Percentiles rank a stretch among this genome's conserved stretches.
Evolutionary conservation across 2,797 vertebrate genomes (phyloP).

Genomic region (Erethizon dorsatum): DNA sequence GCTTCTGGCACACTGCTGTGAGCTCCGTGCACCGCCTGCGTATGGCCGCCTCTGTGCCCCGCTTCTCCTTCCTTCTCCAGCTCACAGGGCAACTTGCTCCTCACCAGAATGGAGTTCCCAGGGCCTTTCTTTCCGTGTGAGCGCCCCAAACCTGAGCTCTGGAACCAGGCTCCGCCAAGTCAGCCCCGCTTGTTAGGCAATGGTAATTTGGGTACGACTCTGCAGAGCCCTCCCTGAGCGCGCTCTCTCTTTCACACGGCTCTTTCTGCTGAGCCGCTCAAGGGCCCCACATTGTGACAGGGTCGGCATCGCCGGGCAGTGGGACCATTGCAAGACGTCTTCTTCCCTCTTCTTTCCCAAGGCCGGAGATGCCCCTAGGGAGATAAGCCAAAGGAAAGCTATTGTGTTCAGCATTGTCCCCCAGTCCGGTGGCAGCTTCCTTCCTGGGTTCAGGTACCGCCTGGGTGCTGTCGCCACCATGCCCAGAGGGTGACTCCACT

Average conservation of each 20-base stretch:
- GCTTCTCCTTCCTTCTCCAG: neutral
- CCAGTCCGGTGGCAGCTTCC: neutral
- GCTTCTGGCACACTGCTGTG: neutral
- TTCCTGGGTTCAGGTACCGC: neutral
- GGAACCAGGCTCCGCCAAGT: neutral
- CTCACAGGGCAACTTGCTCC: too few relatives aligned
- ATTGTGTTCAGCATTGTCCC: neutral
- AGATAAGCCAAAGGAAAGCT: neutral
- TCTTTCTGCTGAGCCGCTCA: neutral
- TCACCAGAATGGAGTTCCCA: neutral
- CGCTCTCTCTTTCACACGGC: neutral
- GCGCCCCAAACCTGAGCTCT: neutral
- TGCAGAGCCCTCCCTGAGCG: neutral
- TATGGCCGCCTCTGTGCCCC: neutral
- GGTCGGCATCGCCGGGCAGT: neutral
- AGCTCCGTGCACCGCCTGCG: neutral
- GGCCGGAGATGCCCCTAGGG: neutral
- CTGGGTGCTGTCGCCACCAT: too few relatives aligned
- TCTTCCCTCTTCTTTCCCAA: neutral
- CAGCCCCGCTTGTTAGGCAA: neutral
- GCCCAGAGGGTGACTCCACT: neutral
- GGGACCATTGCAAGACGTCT: neutral
- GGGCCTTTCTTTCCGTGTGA: neutral
- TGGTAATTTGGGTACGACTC: neutral
- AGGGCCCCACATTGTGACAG: neutral